Evolutionary conservation across 2,797 vertebrate species (phyloP), one percentile per base, ranked within the genome.

Genomic region (Florisuga fusca): DNA sequence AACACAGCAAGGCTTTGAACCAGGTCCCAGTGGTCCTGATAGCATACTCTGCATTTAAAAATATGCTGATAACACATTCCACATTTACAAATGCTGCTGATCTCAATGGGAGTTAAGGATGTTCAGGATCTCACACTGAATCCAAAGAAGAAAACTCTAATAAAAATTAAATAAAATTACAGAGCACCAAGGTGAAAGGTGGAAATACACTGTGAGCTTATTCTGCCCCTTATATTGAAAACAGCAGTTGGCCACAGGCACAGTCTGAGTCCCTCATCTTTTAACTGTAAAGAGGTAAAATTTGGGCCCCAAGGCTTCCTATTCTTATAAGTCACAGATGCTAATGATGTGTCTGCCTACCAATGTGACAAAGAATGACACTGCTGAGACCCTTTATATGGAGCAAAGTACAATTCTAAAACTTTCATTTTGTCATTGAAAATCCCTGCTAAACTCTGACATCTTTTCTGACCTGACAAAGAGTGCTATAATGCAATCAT

Each of bases 341-440:
- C 69, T 97, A 97, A 97, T 96, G 95, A 95, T 91, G 57, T 84
- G 78, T 89, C 94, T 95, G 79, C 75, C 91, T 92, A 81, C 81
- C 63, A 88, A 71, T 36, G 86, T 94, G 89, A 94, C 77, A 93
- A 94, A 96, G 61, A 96, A 67, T 78, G 21, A 55, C 67, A 76
- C 86, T 87, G 84, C 91, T 95, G 95, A 76, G 76, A 92, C 72
- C 62, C 45, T 95, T 85, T 76, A 75, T 97, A 96, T 97, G 94
- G 96, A 96, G 89, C 13, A 55, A 95, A 96, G 27, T 81, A 15
- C 81, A 87, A 87, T 94, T 93, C 80, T 81, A 90, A 97, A 93
- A 93, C 76, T 93, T 95, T 79, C 89, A 77, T 96, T 97, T 95
- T 97, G 92, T 90, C 93, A 89, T 62, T 95, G 93, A 97, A 96